A percentile compares a stretch with the other conserved stretches of the same genome.
Conservation (phyloP, 2,113 vertebrate species). For the Corythaeola cristata region DNA sequence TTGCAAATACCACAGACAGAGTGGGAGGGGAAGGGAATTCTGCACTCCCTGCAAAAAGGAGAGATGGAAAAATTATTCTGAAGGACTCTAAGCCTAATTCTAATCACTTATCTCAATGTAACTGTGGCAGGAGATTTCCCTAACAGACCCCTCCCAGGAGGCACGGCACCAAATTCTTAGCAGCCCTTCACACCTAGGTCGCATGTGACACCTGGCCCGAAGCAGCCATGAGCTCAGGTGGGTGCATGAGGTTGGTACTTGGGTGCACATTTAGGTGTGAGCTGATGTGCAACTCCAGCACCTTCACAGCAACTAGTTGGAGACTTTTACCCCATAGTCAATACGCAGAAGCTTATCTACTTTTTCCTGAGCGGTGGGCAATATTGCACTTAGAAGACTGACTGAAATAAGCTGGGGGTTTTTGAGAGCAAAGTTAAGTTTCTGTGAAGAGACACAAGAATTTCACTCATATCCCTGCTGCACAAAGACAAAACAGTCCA, state of each 20-base stretch:
- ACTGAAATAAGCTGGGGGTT: neutral
- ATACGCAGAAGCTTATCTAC: neutral
- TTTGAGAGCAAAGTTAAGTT: neutral
- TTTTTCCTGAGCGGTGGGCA: neutral
- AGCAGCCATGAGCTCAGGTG: neutral
- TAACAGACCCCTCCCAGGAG: neutral
- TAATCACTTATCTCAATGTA: neutral
- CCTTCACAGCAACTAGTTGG: rapidly evolving
- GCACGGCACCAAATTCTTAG: neutral
- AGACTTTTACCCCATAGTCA: neutral
- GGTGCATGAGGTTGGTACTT: neutral
- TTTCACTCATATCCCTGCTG: neutral
- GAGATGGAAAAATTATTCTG: neutral
- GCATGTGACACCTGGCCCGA: too few relatives aligned
- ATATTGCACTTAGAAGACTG: neutral
- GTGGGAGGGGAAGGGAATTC: neutral
- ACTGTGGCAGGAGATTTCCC: neutral
- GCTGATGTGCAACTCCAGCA: neutral
- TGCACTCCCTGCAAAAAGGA: neutral
- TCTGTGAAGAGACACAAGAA: neutral
- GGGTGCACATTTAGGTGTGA: neutral
- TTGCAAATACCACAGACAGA: neutral
- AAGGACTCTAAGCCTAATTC: neutral
- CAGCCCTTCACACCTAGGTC: neutral
- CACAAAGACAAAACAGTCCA: neutral